phyloP scores from a whole-genome alignment of 2,888 invertebrate genomes.

The Drosophila multiciliata region DNA sequence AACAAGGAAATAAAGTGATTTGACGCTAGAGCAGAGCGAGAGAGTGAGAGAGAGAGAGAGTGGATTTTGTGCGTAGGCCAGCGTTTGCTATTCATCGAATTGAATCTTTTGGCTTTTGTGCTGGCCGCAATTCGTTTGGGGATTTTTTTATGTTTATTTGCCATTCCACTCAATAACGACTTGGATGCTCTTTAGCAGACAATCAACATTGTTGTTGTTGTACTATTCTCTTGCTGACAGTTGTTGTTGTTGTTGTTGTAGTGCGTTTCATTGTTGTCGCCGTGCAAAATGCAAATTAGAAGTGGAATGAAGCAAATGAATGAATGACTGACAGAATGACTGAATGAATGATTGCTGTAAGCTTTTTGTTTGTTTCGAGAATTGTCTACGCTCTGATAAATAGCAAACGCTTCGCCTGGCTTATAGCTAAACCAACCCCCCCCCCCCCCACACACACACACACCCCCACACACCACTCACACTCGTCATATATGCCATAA shows the following conservation, averaged over 20 bases:
- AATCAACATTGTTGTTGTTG: slow-evolving; percentile 68
- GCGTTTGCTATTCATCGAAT: slow-evolving; percentile 60
- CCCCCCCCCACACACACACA: neutral
- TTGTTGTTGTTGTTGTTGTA: slow-evolving; percentile 12
- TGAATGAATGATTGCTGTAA: slow-evolving; percentile 54
- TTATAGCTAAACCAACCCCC: slow-evolving; percentile 30
- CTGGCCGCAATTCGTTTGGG: slow-evolving; percentile 72
- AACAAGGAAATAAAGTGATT: slow-evolving; percentile 82
- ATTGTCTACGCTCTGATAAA: slow-evolving; percentile 58
- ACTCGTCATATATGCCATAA: slow-evolving; percentile 66
- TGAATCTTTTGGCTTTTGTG: slow-evolving; percentile 62
- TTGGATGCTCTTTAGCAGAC: slow-evolving; percentile 81
- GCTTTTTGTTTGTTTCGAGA: slow-evolving; percentile 36
- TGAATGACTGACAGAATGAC: slow-evolving; percentile 35
- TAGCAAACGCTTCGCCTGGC: slow-evolving; percentile 67
- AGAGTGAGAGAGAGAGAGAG: neutral
- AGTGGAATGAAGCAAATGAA: slow-evolving; percentile 44
- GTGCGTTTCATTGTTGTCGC: slow-evolving; percentile 23
- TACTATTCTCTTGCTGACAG: slow-evolving; percentile 3
- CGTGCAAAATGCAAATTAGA: slow-evolving; percentile 80
- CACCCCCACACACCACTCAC: neutral
- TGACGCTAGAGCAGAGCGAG: slow-evolving; percentile 60
- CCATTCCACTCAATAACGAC: slow-evolving; percentile 76
- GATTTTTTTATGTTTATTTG: slow-evolving; percentile 75
- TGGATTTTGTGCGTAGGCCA: slow-evolving; percentile 72